Base-by-base conservation (phyloP, 2,888 invertebrate genomes). In the Cyrtodaria siliqua region DNA sequence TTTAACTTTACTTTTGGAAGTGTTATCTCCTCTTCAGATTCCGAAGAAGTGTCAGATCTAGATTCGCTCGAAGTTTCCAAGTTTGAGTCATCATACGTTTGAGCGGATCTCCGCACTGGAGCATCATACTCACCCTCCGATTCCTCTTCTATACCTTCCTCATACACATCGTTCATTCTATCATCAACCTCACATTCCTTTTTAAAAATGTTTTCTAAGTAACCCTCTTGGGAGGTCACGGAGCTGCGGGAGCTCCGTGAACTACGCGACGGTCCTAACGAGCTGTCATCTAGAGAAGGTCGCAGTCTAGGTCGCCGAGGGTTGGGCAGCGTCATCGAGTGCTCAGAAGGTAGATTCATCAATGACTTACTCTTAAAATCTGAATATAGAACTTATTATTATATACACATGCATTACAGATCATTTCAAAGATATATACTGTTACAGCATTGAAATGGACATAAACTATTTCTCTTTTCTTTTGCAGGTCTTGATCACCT, bases 161-260 rank as follows among this genome's bases (percentile, higher is more conserved):
- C 64, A 44, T 70, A 68, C 12, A 42, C 52, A 27, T 72, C 71
- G 24, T 74, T 74, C 80, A 85, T 85, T 52, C 72, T 66, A 6
- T 83, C 76, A 44, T 74, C 82, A 1, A 85, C 77, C 56, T 85
- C 85, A 38, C 82, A 71, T 56, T 85, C 85, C 47, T 79, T 82
- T 23, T 66, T 66, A 53, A 85, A 85, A 67, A 85, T 85, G 23
- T 61, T 73, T 29, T 85, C 85, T 49, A 85, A 53, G 53, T 85
- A 85, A 33, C 80, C 79, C 33, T 80, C 76, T 49, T 80, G 76
- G 20, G 80, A 80, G 20, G 76, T 76, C 0, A 80, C 80, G 20
- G 80, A 80, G 24, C 76, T 59, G 12, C 71, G 29, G 2, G 79
- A 74, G 23, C 70, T 56, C 4, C 63, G 59, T 3, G 74, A 68